A percentile compares a stretch with the other conserved stretches of the same genome.
phyloP scores from a whole-genome alignment of 2,113 vertebrate genomes.

The Rynchops niger region DNA sequence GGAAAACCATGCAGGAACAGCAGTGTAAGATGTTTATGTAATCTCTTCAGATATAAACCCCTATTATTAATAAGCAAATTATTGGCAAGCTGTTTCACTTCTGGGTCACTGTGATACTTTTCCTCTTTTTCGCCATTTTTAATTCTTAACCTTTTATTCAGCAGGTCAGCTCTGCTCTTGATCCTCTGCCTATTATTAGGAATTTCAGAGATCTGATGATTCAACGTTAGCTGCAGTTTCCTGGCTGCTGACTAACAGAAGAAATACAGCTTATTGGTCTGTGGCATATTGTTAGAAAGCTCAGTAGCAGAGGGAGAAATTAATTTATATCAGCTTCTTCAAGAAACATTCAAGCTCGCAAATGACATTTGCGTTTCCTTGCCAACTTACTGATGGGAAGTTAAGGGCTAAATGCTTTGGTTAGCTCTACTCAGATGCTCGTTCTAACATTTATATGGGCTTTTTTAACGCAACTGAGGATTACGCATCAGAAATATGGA shows the following conservation, averaged over 20 bases:
- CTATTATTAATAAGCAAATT: background rate
- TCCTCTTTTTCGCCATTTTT: background rate
- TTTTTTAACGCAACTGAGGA: background rate
- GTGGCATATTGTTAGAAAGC: background rate
- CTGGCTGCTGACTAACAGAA: background rate
- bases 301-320: background rate
- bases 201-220: background rate
- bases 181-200: background rate
- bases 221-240: background rate
- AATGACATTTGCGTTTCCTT: background rate
- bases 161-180: background rate
- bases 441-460: background rate
- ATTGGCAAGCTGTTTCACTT: background rate
- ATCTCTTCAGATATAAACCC: background rate
- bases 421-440: background rate
- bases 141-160: background rate
- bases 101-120: background rate
- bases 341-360: background rate
- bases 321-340: background rate
- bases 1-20: conserved; percentile 68
- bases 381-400: background rate
- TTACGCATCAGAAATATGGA: background rate
- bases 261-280: background rate
- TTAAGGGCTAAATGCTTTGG: background rate
- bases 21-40: conserved; percentile 67